Percentiles rank a stretch among this genome's conserved stretches.
Evolutionary conservation across 1,140 invertebrate genomes (phyloP).

Genomic region (Solenopsis invicta): DNA sequence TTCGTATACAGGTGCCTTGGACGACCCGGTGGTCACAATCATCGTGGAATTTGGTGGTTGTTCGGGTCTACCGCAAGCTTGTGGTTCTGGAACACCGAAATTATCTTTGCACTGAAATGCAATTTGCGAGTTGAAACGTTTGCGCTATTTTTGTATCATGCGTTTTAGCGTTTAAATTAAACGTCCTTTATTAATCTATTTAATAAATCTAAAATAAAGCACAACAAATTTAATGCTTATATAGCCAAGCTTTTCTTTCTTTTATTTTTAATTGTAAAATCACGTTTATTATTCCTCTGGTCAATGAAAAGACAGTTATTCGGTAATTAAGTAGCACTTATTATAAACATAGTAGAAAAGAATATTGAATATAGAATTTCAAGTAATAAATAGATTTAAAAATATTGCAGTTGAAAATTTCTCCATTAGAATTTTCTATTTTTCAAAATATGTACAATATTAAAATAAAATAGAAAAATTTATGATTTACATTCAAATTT

Average conservation of each 20-base stretch:
- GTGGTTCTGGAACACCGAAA: constrained; percentile 89
- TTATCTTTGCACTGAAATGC: background rate
- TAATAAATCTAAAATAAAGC: no score
- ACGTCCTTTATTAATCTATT: no score
- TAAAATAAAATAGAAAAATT: background rate
- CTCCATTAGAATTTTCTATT: background rate
- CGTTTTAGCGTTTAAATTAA: no score
- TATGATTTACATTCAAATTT: background rate
- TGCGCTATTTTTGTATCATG: no score
- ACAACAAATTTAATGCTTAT: no score
- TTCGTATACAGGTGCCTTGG: constrained; percentile 89
- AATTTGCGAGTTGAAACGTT: no score
- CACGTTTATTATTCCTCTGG: background rate
- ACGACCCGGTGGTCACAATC: constrained; percentile 85
- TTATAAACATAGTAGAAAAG: background rate
- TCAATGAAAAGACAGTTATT: background rate
- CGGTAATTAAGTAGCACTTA: background rate
- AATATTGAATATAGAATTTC: background rate
- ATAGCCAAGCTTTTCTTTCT: no score
- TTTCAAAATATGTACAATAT: background rate
- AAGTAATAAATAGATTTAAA: background rate
- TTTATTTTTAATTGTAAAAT: no score
- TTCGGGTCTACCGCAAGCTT: constrained; percentile 95
- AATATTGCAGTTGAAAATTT: background rate
- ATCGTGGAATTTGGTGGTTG: constrained; percentile 97